Percentiles rank a stretch among this genome's conserved stretches.
These are phyloP conservation scores for Trichosurus vulpecula DNA, from an alignment of 2,797 vertebrate genomes.

Conservation along the genomic window DNA sequence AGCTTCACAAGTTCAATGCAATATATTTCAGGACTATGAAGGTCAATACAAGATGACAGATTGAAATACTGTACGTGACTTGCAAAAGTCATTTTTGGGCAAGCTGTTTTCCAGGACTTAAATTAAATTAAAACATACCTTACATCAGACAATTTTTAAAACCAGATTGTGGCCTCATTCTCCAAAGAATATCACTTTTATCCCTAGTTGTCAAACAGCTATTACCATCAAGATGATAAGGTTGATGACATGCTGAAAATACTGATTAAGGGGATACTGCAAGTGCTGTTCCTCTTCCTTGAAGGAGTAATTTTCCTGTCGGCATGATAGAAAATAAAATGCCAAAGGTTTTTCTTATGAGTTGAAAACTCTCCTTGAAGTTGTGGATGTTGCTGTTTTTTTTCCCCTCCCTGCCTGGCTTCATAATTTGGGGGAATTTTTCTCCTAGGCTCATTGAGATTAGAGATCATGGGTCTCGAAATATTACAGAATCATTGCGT, in stretches of 20 bases:
- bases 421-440: not conserved
- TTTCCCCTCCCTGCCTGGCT: not conserved
- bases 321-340: constrained; percentile 70
- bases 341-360: constrained; percentile 61
- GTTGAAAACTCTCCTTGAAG: constrained; percentile 29
- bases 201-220: constrained; percentile 81
- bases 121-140: constrained; percentile 81
- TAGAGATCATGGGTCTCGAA: not conserved
- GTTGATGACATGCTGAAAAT: constrained; percentile 75
- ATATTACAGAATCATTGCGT: not conserved
- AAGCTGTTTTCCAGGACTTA: constrained; percentile 75
- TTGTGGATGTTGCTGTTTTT: constrained; percentile 33
- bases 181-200: constrained; percentile 81
- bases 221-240: constrained; percentile 78
- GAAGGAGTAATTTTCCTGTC: constrained; percentile 81
- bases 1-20: constrained; percentile 70
- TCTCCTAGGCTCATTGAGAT: not conserved
- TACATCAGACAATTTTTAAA: constrained; percentile 55
- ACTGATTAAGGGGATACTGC: constrained; percentile 82
- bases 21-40: constrained; percentile 79
- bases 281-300: constrained; percentile 75
- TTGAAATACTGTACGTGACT: constrained; percentile 75
- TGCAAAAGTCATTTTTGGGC: constrained; percentile 77
- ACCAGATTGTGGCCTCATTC: constrained; percentile 78
- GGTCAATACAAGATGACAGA: constrained; percentile 82